Percentiles rank a stretch among this genome's conserved stretches.
phyloP scores from a whole-genome alignment of 1,140 invertebrate species.

The Musca domestica region DNA sequence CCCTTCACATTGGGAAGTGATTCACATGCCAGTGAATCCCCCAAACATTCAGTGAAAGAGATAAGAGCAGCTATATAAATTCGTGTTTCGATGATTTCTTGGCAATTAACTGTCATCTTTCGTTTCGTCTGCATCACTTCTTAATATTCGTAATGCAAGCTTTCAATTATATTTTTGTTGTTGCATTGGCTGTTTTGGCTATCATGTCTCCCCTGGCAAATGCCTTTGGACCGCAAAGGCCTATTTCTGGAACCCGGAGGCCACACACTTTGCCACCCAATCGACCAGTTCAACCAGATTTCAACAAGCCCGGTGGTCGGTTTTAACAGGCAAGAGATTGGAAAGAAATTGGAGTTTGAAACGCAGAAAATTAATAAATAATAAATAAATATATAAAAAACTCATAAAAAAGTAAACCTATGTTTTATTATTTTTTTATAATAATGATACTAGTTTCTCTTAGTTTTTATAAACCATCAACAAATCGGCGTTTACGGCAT shows the following conservation, averaged over 20 bases:
- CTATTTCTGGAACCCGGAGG: not conserved
- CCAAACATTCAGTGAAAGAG: not conserved
- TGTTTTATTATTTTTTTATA: too few species aligned
- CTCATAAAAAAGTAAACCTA: too few species aligned
- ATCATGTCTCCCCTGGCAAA: not conserved
- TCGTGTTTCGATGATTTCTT: not conserved
- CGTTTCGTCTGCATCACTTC: not conserved
- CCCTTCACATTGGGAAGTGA: not conserved
- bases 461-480: too few species aligned
- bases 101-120: not conserved
- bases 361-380: too few species aligned
- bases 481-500: too few species aligned
- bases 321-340: not conserved
- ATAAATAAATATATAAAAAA: too few species aligned
- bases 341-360: too few species aligned
- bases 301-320: not conserved
- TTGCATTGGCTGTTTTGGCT: not conserved
- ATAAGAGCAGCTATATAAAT: not conserved
- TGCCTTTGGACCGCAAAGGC: not conserved
- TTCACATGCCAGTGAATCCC: not conserved
- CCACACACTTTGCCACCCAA: constrained; percentile 1
- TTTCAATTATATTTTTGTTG: not conserved
- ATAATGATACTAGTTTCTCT: too few species aligned
- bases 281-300: not conserved
- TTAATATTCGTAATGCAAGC: not conserved